A percentile compares a stretch with the other conserved stretches of the same genome.
Conservation (phyloP, 1,140 invertebrate species). For the Papilio helenus region DNA sequence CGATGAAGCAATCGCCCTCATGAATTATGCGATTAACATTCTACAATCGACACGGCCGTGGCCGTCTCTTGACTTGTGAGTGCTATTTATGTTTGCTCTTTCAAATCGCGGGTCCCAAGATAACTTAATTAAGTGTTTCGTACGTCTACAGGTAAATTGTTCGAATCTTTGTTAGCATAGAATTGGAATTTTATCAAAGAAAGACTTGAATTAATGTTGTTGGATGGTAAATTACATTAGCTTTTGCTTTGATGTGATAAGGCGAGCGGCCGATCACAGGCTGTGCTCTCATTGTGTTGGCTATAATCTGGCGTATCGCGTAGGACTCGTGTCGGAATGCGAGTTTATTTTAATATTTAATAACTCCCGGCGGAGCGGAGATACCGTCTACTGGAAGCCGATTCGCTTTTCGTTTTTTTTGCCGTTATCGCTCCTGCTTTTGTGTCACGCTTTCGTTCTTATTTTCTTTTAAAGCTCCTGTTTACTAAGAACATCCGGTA, state of each 20-base stretch:
- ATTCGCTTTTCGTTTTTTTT: constrained; percentile 72
- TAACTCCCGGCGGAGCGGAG: constrained; percentile 72
- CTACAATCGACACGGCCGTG: constrained; percentile 40
- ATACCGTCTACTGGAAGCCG: constrained; percentile 72
- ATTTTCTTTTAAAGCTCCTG: constrained; percentile 54
- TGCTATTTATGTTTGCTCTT: constrained; percentile 51
- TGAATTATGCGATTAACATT: constrained; percentile 65
- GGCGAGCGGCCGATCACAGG: constrained; percentile 62
- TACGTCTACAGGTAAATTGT: constrained; percentile 34
- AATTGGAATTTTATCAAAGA: constrained; percentile 57
- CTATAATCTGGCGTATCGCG: constrained; percentile 76
- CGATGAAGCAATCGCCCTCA: constrained; percentile 62
- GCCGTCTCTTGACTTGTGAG: constrained; percentile 41
- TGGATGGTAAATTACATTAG: constrained; percentile 67
- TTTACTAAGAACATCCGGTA: constrained; percentile 59
- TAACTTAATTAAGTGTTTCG: constrained; percentile 11
- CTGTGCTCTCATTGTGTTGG: constrained; percentile 74
- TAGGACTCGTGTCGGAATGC: constrained; percentile 77
- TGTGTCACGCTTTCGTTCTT: constrained; percentile 74
- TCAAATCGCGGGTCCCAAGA: constrained; percentile 32
- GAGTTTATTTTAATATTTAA: constrained; percentile 83
- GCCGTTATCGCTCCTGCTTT: constrained; percentile 71
- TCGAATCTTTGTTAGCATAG: constrained; percentile 57
- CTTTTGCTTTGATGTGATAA: constrained; percentile 73
- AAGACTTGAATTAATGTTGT: constrained; percentile 54